Base-by-base conservation (phyloP, 2,113 vertebrate species). In the Triplophysa tibetana region DNA sequence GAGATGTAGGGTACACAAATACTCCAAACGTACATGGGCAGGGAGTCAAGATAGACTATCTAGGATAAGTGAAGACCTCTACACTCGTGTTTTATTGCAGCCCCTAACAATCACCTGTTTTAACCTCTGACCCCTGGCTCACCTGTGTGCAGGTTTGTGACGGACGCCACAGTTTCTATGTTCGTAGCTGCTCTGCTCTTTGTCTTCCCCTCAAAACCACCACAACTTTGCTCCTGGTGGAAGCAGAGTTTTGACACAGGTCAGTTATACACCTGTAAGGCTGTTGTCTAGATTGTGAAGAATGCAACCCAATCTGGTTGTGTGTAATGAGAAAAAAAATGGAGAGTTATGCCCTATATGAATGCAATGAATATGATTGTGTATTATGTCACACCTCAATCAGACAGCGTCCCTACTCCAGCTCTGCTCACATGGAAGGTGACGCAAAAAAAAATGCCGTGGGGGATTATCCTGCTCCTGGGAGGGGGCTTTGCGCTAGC, bases 401-500 rank as follows among this genome's bases (percentile, higher is more conserved):
- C 50, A 19, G 54, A 85, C 1, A 72, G 0, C 56, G 85, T 81
- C 52, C 86, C 90, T 29, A 79, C 83, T 81, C 83, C 90, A 0
- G 17, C 92, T 0, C 88, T 99, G 87, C 92, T 99, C 86, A 92
- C 92, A 33, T 99, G 98, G 98, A 91, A 94, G 77, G 93, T 94
- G 83, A 90, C 94, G 70, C 96, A 99, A 82, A 90, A 90, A 84
- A 96, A 96, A 89, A 91, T 99, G 90, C 96, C 97, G 2, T 99
- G 97, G 98, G 95, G 89, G 77, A 92, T 99, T 3, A 90, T 98
- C 33, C 89, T 99, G 84, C 94, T 99, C 69, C 93, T 99, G 8
- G 98, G 98, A 73, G 97, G 98, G 8, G 97, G 98, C 52, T 99
- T 99, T 62, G 97, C 97, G 52, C 88, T 99, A 87, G 98, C 98